Evolutionary conservation across 2,797 vertebrate species (phyloP), one percentile per base, ranked within the genome.

Genomic region (Parotocinclus haroldoi): DNA sequence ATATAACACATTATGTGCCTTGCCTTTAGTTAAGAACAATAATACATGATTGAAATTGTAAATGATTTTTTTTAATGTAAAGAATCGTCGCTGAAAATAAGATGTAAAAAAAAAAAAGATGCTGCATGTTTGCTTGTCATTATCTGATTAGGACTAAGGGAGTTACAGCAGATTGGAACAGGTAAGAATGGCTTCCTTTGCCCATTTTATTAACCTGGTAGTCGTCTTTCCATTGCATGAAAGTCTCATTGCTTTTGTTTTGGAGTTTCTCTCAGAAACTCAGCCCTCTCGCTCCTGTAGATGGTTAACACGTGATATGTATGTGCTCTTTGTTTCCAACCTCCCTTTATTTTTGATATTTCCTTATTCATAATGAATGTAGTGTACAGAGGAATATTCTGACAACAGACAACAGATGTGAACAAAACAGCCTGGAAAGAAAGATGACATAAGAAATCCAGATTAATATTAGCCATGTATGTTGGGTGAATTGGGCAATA

Each of bases 1-100:
- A 86, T 93, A 83, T 90, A 94, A 90, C 93, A 96, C 93, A 92
- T 93, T 90, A 96, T 93, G 96, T 98, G 95, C 96, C 96, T 98
- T 98, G 94, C 93, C 89, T 93, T 92, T 89, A 86, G 90, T 89
- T 91, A 89, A 27, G 27, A 27, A 91, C 85, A 91, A 89, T 87
- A 91, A 89, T 80, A 80, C 74, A 71, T 82, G 70, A 80, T 76
- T 72, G 75, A 73, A 80, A 69, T 70, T 80, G 63, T 78, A 68
- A 67, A 72, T 71, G 50, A 66, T 54, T 72, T 82, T 78, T 27
- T 82, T 85, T 80, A 74, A 81, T 87, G 80, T 87, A 89, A 89
- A 83, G 82, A 84, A 48, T 74, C 86, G 86, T 90, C 88, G 82
- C 84, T 86, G 58, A 44, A 68, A 74, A 79, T 79, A 82, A 13